A percentile compares a stretch with the other conserved stretches of the same genome.
Conservation (phyloP, 2,797 vertebrate genomes). For the Allenopithecus nigroviridis region DNA sequence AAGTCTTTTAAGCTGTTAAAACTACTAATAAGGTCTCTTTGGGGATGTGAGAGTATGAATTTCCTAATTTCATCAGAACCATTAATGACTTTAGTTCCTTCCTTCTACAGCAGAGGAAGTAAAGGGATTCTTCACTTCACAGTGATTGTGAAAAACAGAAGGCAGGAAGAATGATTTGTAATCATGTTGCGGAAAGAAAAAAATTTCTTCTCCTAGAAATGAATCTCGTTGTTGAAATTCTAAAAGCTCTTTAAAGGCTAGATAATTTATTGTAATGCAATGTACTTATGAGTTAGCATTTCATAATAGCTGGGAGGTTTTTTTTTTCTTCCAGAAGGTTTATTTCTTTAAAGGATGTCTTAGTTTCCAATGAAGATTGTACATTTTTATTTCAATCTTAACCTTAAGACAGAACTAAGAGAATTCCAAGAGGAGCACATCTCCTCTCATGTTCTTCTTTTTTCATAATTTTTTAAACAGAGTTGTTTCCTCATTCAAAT, state of each 20-base stretch:
- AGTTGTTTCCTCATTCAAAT: neutral
- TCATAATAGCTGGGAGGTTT: slow-evolving; percentile 37
- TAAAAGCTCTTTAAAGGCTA: slow-evolving; percentile 57
- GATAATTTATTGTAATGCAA: slow-evolving; percentile 50
- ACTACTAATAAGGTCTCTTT: slow-evolving; percentile 68
- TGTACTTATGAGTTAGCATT: slow-evolving; percentile 41
- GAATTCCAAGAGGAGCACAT: neutral
- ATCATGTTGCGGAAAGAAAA: neutral
- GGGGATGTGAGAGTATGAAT: slow-evolving; percentile 58
- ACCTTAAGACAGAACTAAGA: neutral
- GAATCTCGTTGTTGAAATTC: slow-evolving; percentile 36
- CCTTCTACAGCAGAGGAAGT: slow-evolving; percentile 65
- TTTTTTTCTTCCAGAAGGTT: slow-evolving; percentile 1
- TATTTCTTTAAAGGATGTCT: neutral
- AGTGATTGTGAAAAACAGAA: slow-evolving; percentile 42
- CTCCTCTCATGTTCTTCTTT: neutral
- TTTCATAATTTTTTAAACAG: neutral
- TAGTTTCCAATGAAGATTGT: neutral
- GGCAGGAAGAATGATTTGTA: slow-evolving; percentile 45
- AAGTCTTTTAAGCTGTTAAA: slow-evolving; percentile 75
- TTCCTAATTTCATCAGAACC: slow-evolving; percentile 76
- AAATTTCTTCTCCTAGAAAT: neutral
- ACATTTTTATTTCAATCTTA: neutral
- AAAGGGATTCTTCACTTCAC: slow-evolving; percentile 5
- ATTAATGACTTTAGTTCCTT: slow-evolving; percentile 72